phyloP scores from a whole-genome alignment of 2,888 invertebrate species.

The Aporophyla nigra region DNA sequence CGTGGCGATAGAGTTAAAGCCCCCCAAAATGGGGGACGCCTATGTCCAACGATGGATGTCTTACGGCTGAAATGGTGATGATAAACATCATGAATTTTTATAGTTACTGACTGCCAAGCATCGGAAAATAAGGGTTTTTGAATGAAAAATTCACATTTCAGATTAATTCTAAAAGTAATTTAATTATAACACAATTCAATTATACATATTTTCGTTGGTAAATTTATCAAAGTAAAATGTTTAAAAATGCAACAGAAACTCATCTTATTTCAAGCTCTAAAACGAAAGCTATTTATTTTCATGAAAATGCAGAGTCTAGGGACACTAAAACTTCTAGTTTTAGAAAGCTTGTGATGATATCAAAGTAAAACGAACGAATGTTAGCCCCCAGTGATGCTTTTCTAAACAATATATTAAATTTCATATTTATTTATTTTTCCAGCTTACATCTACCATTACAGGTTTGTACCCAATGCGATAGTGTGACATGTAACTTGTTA shows the following conservation, averaged over 20 bases:
- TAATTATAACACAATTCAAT: conserved; percentile 3
- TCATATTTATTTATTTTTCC: too few relatives aligned
- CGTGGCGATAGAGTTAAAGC: too few relatives aligned
- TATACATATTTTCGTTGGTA: not conserved
- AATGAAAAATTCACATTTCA: not conserved
- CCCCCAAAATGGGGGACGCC: too few relatives aligned
- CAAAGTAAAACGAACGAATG: conserved; percentile 22
- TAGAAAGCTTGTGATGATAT: conserved; percentile 26
- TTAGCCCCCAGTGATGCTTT: not conserved
- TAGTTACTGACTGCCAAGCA: not conserved
- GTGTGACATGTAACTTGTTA: too few relatives aligned
- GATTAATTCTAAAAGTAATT: not conserved
- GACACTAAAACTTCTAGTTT: conserved; percentile 33
- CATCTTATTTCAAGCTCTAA: conserved; percentile 13
- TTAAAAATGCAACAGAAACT: conserved; percentile 18
- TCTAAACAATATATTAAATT: not conserved
- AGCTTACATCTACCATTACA: too few relatives aligned
- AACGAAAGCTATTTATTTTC: conserved; percentile 52
- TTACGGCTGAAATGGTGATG: too few relatives aligned
- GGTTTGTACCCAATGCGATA: too few relatives aligned
- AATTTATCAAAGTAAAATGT: conserved; percentile 1
- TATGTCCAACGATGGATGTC: too few relatives aligned
- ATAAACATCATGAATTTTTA: not conserved
- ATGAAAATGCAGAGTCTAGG: conserved; percentile 33
- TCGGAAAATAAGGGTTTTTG: too few relatives aligned